Evolutionary conservation across 2,888 invertebrate species (phyloP), one percentile per base, ranked within the genome.

Genomic region (Ectemnius continuus): DNA sequence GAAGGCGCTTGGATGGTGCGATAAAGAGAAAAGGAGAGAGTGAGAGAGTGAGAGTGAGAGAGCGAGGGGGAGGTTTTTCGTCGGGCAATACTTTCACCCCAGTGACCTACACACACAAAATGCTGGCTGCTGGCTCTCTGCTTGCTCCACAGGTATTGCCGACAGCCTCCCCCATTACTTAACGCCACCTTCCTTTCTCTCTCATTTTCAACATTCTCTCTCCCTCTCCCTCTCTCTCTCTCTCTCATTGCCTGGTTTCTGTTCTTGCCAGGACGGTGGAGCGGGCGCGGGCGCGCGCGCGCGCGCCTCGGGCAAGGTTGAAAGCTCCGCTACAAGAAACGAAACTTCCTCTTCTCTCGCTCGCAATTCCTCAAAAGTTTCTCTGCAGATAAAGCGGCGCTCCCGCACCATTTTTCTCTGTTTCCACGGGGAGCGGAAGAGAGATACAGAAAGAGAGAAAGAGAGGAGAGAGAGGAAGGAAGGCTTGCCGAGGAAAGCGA

Each of bases 311-410:
- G 18, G 26, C 59, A 59, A 59, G 59, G 23, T 59, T 20, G 26
- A 59, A 59, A 59, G 59, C 59, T 59, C 20, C 59, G 20, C 14
- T 59, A 59, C 59, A 20, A 26, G 61, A 16, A 26, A 61, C 28
- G 61, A 52, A 61, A 61, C 61, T 61, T 59, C 18, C 20, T 52
- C 16, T 14, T 36, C 36, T 36, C 36, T 36, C 36, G 36, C 36
- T 36, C 14, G 52, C 16, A 52, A 52, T 52, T 52, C 52, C 52
- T 52, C 52, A 16, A 52, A 52, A 52, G 52, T 52, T 16, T 52
- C 52, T 14, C n/a, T 52, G 52, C 52, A 14, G 52, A 52, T 52
- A 52, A 52, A 52, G 52, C 52, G 36, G 8, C 4, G 36, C 36
- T 36, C 16, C 16, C 52, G 52, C 52, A 8, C 52, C 52, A 52